These are phyloP conservation scores for Perizoma affinitatum DNA, from an alignment of 2,888 invertebrate species.

Conservation along the genomic window DNA sequence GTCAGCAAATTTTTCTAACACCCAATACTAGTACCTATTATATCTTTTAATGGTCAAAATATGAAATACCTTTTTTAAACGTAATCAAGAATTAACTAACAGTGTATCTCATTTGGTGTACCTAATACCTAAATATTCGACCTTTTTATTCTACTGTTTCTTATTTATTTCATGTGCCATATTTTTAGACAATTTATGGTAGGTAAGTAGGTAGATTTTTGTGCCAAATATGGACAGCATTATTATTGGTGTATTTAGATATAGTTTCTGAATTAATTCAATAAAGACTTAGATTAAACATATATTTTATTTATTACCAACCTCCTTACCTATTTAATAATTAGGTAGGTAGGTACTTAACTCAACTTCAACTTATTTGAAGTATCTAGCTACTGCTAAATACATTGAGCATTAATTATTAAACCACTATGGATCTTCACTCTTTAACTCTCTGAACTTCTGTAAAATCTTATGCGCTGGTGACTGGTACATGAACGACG, in stretches of 20 bases:
- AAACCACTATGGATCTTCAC: slow-evolving; percentile 43
- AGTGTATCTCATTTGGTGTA: too few relatives aligned
- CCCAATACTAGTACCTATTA: too few relatives aligned
- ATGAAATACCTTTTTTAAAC: too few relatives aligned
- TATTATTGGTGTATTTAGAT: slow-evolving; percentile 11
- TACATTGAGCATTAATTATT: too few relatives aligned
- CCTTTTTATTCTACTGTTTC: too few relatives aligned
- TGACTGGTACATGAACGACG: slow-evolving; percentile 49
- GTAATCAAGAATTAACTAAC: too few relatives aligned
- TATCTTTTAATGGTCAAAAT: too few relatives aligned
- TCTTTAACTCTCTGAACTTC: slow-evolving; percentile 62
- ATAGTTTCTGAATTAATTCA: slow-evolving; percentile 15
- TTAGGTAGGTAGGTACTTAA: neutral
- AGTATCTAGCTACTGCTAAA: too few relatives aligned
- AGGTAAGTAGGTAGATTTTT: slow-evolving; percentile 6
- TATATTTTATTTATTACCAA: slow-evolving; percentile 12
- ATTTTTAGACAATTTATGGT: slow-evolving; percentile 5
- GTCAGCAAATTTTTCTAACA: too few relatives aligned
- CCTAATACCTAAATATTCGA: too few relatives aligned
- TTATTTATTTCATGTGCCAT: slow-evolving; percentile 15
- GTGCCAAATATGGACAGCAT: slow-evolving; percentile 25
- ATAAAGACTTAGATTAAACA: slow-evolving; percentile 15
- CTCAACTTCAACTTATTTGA: too few relatives aligned
- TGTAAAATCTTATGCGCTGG: slow-evolving; percentile 64
- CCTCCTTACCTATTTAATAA: neutral